These are phyloP conservation scores for Drosophila rubida DNA, from an alignment of 2,888 invertebrate genomes.

Conservation along the genomic window DNA sequence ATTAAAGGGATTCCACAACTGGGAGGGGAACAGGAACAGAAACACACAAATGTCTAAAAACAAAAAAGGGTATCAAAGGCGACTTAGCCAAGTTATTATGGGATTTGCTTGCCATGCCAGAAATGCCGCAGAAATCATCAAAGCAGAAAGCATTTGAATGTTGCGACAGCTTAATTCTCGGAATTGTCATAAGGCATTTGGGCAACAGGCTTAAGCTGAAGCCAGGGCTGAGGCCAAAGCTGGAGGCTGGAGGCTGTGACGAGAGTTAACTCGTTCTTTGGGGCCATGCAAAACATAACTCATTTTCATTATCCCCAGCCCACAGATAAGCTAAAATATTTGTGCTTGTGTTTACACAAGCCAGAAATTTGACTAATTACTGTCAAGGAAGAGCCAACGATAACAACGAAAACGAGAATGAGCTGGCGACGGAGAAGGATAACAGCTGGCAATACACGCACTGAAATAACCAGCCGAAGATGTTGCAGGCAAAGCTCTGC, in stretches of 20 bases:
- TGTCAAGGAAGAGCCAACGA: slow-evolving; percentile 6
- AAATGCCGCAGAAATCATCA: slow-evolving; percentile 22
- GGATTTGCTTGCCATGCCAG: background rate
- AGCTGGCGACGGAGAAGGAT: background rate
- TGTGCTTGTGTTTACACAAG: slow-evolving; percentile 22
- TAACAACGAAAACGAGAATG: background rate
- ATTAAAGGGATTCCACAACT: background rate
- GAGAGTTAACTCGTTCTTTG: slow-evolving; percentile 2
- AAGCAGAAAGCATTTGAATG: slow-evolving; percentile 26
- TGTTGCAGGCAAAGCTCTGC: slow-evolving; percentile 30
- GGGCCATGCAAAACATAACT: slow-evolving; percentile 24
- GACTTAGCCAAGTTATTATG: slow-evolving; percentile 16
- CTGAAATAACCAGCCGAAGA: slow-evolving; percentile 23
- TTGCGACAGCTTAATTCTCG: background rate
- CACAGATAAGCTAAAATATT: slow-evolving; percentile 14
- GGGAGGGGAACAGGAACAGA: background rate
- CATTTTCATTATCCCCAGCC: slow-evolving; percentile 29
- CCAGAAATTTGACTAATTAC: slow-evolving; percentile 43
- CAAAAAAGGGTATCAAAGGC: slow-evolving; percentile 15
- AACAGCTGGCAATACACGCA: slow-evolving; percentile 18
- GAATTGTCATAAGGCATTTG: slow-evolving; percentile 11
- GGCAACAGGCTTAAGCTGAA: background rate
- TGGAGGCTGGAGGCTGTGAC: background rate
- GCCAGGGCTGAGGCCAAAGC: background rate
- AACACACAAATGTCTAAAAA: background rate